phyloP scores from a whole-genome alignment of 2,888 invertebrate genomes.

The Drosophila austrosaltans region DNA sequence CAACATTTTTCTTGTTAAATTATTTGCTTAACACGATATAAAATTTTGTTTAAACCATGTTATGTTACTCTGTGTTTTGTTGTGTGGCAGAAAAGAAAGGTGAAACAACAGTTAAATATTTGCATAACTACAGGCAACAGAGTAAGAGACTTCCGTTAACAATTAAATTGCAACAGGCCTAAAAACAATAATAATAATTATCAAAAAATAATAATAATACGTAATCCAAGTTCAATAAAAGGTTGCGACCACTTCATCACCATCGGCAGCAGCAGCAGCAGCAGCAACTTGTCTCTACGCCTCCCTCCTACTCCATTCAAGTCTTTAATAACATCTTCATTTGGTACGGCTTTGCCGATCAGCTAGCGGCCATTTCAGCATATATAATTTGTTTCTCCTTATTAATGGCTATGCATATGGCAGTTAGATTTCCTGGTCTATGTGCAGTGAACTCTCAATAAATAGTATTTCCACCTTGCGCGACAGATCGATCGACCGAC shows the following conservation, averaged over 20 bases:
- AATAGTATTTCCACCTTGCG: background rate
- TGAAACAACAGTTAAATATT: slow-evolving; percentile 66
- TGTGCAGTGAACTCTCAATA: background rate
- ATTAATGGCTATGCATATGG: slow-evolving; percentile 22
- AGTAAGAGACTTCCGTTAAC: slow-evolving; percentile 60
- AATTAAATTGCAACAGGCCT: slow-evolving; percentile 55
- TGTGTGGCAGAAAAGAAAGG: slow-evolving; percentile 47
- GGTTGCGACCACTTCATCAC: slow-evolving; percentile 44
- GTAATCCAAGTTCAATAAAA: slow-evolving; percentile 55
- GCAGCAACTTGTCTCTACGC: slow-evolving; percentile 5
- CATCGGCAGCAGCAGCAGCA: background rate
- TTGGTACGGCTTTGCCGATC: slow-evolving; percentile 5
- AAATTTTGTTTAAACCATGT: slow-evolving; percentile 64
- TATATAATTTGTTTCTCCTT: slow-evolving; percentile 17
- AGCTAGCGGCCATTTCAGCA: background rate
- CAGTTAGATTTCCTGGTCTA: slow-evolving; percentile 29
- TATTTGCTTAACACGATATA: slow-evolving; percentile 58
- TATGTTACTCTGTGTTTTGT: background rate
- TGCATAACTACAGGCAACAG: slow-evolving; percentile 16
- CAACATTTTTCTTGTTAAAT: slow-evolving; percentile 54
- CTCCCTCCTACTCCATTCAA: background rate
- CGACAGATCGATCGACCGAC: background rate
- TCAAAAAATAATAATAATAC: slow-evolving; percentile 24
- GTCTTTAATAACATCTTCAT: slow-evolving; percentile 11
- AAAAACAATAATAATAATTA: slow-evolving; percentile 34